Base-by-base conservation (phyloP, 2,113 vertebrate genomes). In the Leptosomus discolor region DNA sequence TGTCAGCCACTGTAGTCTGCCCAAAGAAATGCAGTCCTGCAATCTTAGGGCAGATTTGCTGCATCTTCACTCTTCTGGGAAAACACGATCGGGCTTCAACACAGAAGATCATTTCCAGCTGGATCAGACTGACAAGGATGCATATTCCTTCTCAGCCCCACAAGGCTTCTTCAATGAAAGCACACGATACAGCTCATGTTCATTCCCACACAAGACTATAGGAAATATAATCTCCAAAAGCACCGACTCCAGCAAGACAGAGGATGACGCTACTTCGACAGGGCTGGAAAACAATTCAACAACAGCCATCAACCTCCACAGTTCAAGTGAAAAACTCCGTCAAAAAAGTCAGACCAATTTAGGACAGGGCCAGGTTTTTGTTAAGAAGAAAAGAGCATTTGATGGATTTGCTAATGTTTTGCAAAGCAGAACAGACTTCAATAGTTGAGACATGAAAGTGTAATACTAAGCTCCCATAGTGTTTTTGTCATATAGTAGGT, bases 371-470 rank as follows among this genome's bases (percentile, higher is more conserved):
- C 88, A 50, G 64, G 56, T 92, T 58, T 95, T 98, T 83, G 75
- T 97, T 61, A 97, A 94, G 73, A 96, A 96, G 78, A 97, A 74
- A 86, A 97, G 77, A 91, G 96, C 92, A 13, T 98, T 98, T 85
- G 95, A 97, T 60, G 91, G 92, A 76, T 97, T 96, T 73, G 71
- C 65, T 60, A 50, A 71, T 15, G 9, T 92, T 64, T 88, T 96
- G n/a, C 77, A 95, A 90, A 97, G 89, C 74, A 95, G 67, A 97
- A 84, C 76, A 87, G 45, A 95, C 54, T 65, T 65, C 37, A 85
- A 2, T 16, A 87, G 74, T 0, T 95, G 41, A 95, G 60, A 79
- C 16, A 34, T 7, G 7, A 8, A 58, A 67, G 8, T 2, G 13
- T 17, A 70, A 70, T 17, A 32, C 13, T 51, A 34, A 58, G 13